Evolutionary conservation across 2,797 vertebrate genomes (phyloP), one percentile per base, ranked within the genome.

Genomic region (Trematomus bernacchii): DNA sequence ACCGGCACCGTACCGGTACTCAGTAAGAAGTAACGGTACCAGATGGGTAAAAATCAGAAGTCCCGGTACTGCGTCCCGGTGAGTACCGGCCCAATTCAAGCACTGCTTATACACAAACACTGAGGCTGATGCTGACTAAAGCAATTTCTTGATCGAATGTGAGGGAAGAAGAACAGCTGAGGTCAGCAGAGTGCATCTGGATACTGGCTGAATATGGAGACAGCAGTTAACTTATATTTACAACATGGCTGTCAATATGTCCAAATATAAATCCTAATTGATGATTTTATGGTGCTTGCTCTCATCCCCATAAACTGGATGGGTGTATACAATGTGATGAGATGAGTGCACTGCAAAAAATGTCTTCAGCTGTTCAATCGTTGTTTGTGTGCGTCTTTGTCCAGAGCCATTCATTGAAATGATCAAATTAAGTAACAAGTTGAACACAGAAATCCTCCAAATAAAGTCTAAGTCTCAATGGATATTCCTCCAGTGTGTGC

Each of bases 101-200:
- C n/a, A n/a, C n/a, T n/a, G n/a, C 40, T 30, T 16, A 8, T 4
- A 43, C 18, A 6, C 11, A 40, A 30, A 66, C 10, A 63, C 61
- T 43, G 63, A 58, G 15, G 44, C 27, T 3, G 50, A 80, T 65
- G 78, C 76, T 69, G 64, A 79, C 47, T 23, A 15, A 69, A 48
- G 70, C 60, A 55, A 63, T 75, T 53, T 75, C 40, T 50, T 23
- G 43, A 64, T 52, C 19, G 27, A 76, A 43, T 58, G 61, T 12
- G 19, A 21, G n/a, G 33, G 81, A 46, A 71, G 74, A 44, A 60
- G 46, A 72, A 61, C 19, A 60, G 63, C 76, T 76, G 76, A 75
- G 62, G 14, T 74, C 70, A 77, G 73, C 70, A 53, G 23, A 4
- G 11, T 67, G 30, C 16, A 52, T 16, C 54, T 65, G 43, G 21